Conservation (phyloP, 2,113 vertebrate genomes). For the Kobus ellipsiprymnus region DNA sequence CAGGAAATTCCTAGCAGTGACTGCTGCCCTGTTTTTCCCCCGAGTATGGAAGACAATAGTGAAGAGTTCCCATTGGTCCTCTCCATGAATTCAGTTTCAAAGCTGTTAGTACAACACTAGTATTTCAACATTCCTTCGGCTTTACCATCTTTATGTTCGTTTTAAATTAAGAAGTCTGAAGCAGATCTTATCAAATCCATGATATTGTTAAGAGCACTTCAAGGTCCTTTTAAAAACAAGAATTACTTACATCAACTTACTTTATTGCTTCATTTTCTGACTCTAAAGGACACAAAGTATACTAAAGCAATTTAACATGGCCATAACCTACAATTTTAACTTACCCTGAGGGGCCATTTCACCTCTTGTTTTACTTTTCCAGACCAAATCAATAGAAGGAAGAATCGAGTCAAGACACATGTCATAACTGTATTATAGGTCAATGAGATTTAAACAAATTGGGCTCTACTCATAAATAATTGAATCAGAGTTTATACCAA, state of each 20-base stretch:
- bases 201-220: slow-evolving; percentile 65
- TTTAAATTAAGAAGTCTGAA: slow-evolving; percentile 72
- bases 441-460: slow-evolving; percentile 78
- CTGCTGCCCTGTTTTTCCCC: slow-evolving; percentile 47
- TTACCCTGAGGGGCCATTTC: slow-evolving; percentile 77
- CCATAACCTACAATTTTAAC: slow-evolving; percentile 76
- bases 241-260: slow-evolving; percentile 67
- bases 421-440: slow-evolving; percentile 77
- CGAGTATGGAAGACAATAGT: slow-evolving; percentile 49
- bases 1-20: slow-evolving; percentile 61
- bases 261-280: slow-evolving; percentile 74
- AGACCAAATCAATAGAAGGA: slow-evolving; percentile 71
- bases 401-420: slow-evolving; percentile 75
- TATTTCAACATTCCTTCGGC: slow-evolving; percentile 70
- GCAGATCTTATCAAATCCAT: slow-evolving; percentile 73
- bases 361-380: slow-evolving; percentile 78
- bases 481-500: slow-evolving; percentile 68
- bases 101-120: slow-evolving; percentile 58
- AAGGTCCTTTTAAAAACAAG: slow-evolving; percentile 70
- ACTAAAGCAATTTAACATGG: slow-evolving; percentile 71
- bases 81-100: slow-evolving; percentile 54
- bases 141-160: slow-evolving; percentile 69
- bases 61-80: slow-evolving; percentile 28
- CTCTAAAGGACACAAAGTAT: slow-evolving; percentile 70
- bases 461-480: slow-evolving; percentile 76